These are phyloP conservation scores for Threskiornis aethiopicus DNA, from an alignment of 2,797 vertebrate species.

Conservation along the genomic window DNA sequence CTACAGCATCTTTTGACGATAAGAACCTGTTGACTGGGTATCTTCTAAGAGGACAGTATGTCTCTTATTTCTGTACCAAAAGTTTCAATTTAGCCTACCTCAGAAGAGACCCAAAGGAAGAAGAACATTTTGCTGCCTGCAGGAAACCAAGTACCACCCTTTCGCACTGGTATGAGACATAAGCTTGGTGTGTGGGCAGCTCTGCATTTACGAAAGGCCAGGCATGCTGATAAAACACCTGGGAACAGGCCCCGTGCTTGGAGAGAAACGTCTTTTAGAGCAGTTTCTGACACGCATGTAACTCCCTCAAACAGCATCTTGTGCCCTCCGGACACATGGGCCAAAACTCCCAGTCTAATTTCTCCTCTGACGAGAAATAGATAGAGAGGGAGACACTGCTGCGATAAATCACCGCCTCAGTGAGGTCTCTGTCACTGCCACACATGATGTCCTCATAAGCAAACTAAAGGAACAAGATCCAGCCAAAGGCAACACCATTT, in stretches of 20 bases:
- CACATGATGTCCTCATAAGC: background rate
- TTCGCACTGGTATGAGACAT: background rate
- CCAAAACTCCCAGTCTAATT: background rate
- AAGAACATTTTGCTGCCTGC: background rate
- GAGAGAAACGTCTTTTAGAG: background rate
- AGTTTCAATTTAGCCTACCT: background rate
- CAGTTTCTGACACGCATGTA: background rate
- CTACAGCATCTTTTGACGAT: background rate
- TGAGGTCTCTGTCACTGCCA: background rate
- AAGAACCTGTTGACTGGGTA: background rate
- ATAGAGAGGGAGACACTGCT: background rate
- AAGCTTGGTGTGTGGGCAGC: background rate
- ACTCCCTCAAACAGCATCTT: background rate
- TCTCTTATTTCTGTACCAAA: background rate
- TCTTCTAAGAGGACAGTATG: background rate
- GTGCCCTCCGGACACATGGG: background rate
- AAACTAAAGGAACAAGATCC: background rate
- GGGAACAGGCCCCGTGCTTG: fast-evolving
- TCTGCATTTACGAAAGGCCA: background rate
- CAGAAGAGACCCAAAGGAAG: background rate
- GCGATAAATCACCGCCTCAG: background rate
- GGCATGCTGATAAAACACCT: background rate
- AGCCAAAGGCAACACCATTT: background rate
- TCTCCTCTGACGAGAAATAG: background rate
- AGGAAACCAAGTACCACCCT: background rate